Conservation (phyloP, 2,113 vertebrate species). For the Gallinago jamesoni region DNA sequence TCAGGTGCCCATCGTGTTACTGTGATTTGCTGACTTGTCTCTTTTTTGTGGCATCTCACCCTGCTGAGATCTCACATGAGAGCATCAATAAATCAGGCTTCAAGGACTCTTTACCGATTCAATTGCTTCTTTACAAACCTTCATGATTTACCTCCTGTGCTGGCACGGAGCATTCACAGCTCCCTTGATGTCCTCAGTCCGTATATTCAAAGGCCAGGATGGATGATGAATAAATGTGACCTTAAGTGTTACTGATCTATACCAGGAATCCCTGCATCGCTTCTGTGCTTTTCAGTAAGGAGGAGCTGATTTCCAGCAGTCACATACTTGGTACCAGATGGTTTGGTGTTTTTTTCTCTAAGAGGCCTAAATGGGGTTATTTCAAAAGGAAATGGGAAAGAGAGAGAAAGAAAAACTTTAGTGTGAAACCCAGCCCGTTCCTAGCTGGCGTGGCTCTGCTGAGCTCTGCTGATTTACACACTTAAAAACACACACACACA, state of each 20-base stretch:
- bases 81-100: conserved; percentile 36
- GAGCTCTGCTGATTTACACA: neutral
- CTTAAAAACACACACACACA: neutral
- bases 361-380: conserved; percentile 36
- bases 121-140: neutral
- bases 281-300: neutral
- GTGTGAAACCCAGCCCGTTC: neutral
- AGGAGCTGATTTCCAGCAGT: conserved; percentile 26
- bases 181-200: neutral
- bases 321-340: conserved; percentile 6
- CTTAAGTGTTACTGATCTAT: neutral
- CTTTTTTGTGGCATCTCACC: neutral
- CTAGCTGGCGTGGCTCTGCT: neutral
- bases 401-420: neutral
- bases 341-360: neutral
- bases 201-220: neutral
- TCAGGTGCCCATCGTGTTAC: rapidly evolving
- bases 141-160: neutral
- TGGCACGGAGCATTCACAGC: neutral
- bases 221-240: neutral
- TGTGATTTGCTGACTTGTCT: neutral
- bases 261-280: neutral
- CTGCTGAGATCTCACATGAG: neutral
- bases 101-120: neutral
- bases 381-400: conserved; percentile 11